These are phyloP conservation scores for Microcebus griseorufus DNA, from an alignment of 2,113 vertebrate species.

Conservation along the genomic window DNA sequence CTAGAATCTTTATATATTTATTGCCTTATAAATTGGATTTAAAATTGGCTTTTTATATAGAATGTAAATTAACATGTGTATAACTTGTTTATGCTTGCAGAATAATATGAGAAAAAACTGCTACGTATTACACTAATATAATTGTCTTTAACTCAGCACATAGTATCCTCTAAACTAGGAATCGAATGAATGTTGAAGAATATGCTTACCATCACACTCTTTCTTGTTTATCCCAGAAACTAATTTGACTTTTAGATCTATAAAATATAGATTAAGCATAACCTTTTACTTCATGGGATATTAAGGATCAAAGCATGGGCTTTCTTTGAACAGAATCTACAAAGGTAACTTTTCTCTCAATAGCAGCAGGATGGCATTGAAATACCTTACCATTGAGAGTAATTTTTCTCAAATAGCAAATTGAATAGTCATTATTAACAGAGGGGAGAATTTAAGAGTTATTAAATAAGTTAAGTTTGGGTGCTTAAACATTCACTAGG, in stretches of 20 bases:
- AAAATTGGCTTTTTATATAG: constrained; percentile 83
- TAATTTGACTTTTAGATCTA: constrained; percentile 78
- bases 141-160: constrained; percentile 80
- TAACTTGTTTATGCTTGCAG: constrained; percentile 83
- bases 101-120: constrained; percentile 77
- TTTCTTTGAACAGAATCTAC: constrained; percentile 76
- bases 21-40: constrained; percentile 81
- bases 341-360: constrained; percentile 68
- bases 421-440: constrained; percentile 63
- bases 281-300: constrained; percentile 78
- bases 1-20: constrained; percentile 82
- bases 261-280: constrained; percentile 82
- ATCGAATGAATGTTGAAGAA: constrained; percentile 55
- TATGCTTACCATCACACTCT: constrained; percentile 59
- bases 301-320: constrained; percentile 74
- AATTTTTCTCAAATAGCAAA: constrained; percentile 70
- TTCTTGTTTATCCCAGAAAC: constrained; percentile 73
- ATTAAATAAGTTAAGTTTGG: constrained; percentile 49
- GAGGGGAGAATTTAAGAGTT: constrained; percentile 46
- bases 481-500: not conserved
- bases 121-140: constrained; percentile 73
- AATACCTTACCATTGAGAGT: constrained; percentile 49
- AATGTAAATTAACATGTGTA: constrained; percentile 85
- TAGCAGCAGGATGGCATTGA: constrained; percentile 63
- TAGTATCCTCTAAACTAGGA: constrained; percentile 70